Base-by-base conservation (phyloP, 1,140 invertebrate genomes). In the Thaumatotibia leucotreta region DNA sequence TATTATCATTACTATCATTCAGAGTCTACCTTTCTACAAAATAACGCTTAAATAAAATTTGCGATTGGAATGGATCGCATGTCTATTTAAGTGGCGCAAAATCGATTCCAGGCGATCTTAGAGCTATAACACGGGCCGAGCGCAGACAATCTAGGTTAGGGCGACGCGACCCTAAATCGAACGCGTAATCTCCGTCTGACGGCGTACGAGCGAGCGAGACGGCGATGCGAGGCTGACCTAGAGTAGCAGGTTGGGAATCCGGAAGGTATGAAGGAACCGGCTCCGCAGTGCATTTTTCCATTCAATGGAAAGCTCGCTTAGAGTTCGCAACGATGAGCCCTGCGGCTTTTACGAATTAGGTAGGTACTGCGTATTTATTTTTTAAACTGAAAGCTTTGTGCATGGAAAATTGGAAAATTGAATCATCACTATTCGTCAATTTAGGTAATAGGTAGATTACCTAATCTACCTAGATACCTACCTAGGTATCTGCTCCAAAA, bases 211-310 rank as follows among this genome's bases (percentile, higher is more conserved):
- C 65, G 80, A 89, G 82, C 65, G 84, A 75, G 85, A 86, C 66
- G 63, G 22, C 52, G 50, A 52, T 22, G 50, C 52, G 27, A 63
- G 50, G 62, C 73, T 88, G 87, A 89, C 87, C 87, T 89, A 88
- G 82, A 89, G 84, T 79, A 82, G 82, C 87, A 89, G 87, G 87
- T 89, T 88, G 87, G 80, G 87, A 89, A 89, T 89, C 87, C 87
- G 87, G 87, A 89, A 89, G 85, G 83, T 87, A 89, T 72, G 74
- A 75, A 78, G 68, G 87, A 89, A 89, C 87, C 87, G 87, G 87
- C 85, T 89, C 63, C 74, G 73, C 72, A 74, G 70, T 84, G 87
- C 87, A 89, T 89, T 88, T 89, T 88, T 89, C 85, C 87, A 86
- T 84, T 88, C 85, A 88, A 83, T 88, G 85, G 87, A 89, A 89